These are phyloP conservation scores for Rhagoletis zephyria DNA, from an alignment of 1,140 invertebrate genomes.

Conservation along the genomic window DNA sequence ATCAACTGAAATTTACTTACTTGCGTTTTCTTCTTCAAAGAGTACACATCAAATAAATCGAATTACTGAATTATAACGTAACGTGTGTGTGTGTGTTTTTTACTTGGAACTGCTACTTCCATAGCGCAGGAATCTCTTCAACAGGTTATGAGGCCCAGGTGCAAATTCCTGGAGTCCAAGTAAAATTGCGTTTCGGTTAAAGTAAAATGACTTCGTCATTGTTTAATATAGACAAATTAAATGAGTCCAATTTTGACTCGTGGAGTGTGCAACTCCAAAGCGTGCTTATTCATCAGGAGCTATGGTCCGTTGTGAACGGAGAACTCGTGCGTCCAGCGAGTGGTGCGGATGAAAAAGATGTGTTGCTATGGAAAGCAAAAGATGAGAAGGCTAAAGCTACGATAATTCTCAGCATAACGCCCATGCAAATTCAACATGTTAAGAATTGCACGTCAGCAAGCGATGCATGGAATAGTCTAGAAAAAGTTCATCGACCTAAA, in stretches of 20 bases:
- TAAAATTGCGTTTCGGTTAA: too few species aligned
- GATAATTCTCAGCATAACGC: constrained; percentile 39
- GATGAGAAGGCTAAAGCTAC: constrained; percentile 53
- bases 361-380: not conserved
- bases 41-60: too few species aligned
- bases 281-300: not conserved
- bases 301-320: not conserved
- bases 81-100: too few species aligned
- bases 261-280: too few species aligned
- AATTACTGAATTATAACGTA: too few species aligned
- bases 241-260: not conserved
- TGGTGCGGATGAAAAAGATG: not conserved
- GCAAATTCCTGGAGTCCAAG: not conserved
- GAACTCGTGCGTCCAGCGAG: not conserved
- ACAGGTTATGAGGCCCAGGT: constrained; percentile 22
- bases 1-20: too few species aligned
- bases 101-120: too few species aligned
- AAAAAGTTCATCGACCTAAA: constrained; percentile 16
- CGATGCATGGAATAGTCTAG: too few species aligned
- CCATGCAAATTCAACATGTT: constrained; percentile 52
- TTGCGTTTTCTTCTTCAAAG: too few species aligned
- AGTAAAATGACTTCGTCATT: constrained; percentile 1
- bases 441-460: constrained; percentile 48
- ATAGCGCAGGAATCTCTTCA: too few species aligned
- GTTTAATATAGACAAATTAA: constrained; percentile 53